phyloP scores from a whole-genome alignment of 2,797 vertebrate genomes.

The Tolypeutes matacus region DNA sequence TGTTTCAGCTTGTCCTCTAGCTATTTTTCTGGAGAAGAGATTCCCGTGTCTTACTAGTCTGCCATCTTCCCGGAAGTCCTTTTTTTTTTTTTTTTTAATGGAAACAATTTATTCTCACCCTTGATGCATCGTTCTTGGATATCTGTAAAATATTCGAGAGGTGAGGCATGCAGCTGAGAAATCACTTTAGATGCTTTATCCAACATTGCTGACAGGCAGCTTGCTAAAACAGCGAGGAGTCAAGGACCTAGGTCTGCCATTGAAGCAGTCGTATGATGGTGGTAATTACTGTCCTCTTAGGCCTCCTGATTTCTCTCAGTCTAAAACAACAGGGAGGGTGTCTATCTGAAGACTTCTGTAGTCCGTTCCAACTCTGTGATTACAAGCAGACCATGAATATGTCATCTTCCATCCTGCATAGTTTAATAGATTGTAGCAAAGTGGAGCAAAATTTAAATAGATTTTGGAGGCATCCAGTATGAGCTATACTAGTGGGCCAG shows the following conservation, averaged over 20 bases:
- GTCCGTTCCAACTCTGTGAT: background rate
- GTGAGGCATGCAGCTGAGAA: constrained; percentile 45
- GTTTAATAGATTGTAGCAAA: background rate
- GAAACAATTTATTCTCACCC: constrained; percentile 52
- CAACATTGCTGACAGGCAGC: background rate
- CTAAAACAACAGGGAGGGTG: background rate
- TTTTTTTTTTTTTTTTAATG: background rate
- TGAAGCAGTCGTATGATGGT: background rate
- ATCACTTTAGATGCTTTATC: background rate
- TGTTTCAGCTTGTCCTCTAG: too few relatives aligned
- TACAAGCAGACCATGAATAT: background rate
- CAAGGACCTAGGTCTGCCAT: background rate
- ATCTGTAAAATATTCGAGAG: constrained; percentile 57
- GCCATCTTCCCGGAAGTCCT: too few relatives aligned
- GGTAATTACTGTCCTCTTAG: background rate
- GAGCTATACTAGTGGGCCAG: background rate
- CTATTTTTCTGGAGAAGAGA: too few relatives aligned
- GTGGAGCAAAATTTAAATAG: background rate
- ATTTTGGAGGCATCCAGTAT: background rate
- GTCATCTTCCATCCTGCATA: background rate
- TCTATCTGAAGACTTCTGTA: background rate
- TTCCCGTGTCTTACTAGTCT: too few relatives aligned
- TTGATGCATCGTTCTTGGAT: constrained; percentile 56
- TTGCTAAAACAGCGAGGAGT: background rate
- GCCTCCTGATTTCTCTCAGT: background rate